phyloP scores from a whole-genome alignment of 2,888 invertebrate genomes.

The Trachelus troglodyta region DNA sequence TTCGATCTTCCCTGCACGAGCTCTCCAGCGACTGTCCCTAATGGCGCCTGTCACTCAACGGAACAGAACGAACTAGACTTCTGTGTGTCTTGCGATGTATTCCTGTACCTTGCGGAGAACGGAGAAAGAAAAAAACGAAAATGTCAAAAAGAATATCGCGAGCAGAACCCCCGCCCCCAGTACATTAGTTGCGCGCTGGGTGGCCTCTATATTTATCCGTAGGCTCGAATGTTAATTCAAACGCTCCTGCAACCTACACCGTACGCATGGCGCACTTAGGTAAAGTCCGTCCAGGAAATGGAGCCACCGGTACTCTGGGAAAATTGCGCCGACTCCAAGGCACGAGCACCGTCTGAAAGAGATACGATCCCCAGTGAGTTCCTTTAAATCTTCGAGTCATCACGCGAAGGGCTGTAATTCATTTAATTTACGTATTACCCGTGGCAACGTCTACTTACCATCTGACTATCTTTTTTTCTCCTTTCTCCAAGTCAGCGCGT shows the following conservation, averaged over 20 bases:
- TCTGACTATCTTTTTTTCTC: neutral
- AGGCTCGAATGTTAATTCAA: conserved; percentile 44
- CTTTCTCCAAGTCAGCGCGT: neutral
- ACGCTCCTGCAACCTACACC: conserved; percentile 23
- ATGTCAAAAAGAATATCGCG: conserved; percentile 36
- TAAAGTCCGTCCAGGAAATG: neutral
- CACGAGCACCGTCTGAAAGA: neutral
- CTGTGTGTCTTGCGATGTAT: conserved; percentile 25
- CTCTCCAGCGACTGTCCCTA: conserved; percentile 20
- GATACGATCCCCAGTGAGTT: neutral
- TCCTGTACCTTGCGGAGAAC: conserved; percentile 17
- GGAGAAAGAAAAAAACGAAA: conserved; percentile 12
- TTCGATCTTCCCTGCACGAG: neutral
- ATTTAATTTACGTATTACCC: neutral
- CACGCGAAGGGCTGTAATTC: neutral
- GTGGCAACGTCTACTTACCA: neutral
- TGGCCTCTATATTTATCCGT: conserved; percentile 59
- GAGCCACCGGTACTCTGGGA: neutral
- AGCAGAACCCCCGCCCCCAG: conserved; percentile 21
- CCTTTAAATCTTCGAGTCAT: neutral
- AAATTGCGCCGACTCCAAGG: neutral
- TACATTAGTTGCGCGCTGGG: conserved; percentile 58
- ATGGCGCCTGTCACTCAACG: conserved; percentile 35
- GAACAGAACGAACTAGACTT: conserved; percentile 21
- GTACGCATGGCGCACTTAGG: neutral